These are phyloP conservation scores for Eristalis intricaria DNA, from an alignment of 2,888 invertebrate species.

Conservation along the genomic window DNA sequence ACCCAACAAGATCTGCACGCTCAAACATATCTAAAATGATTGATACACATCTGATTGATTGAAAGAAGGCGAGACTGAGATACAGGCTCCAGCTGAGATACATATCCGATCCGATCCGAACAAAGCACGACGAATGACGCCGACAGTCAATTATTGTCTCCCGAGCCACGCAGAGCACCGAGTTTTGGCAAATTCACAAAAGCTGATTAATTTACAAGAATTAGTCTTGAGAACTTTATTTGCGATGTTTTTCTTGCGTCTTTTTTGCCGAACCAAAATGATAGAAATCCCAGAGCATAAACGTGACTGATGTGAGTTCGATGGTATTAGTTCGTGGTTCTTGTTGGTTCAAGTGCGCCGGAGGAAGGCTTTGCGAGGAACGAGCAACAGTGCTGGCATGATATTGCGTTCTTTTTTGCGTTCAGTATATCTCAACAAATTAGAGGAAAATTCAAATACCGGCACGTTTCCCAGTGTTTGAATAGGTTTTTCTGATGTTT, in stretches of 20 bases:
- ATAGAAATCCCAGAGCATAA: conserved; percentile 11
- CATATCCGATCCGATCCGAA: not conserved
- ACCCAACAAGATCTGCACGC: conserved; percentile 32
- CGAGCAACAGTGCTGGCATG: not conserved
- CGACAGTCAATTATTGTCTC: too few relatives aligned
- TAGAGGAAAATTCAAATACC: not conserved
- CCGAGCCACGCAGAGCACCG: too few relatives aligned
- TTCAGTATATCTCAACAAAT: not conserved
- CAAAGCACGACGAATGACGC: not conserved
- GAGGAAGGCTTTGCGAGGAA: not conserved
- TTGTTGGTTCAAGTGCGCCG: not conserved
- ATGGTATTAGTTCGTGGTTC: conserved; percentile 9
- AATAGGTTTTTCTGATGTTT: not conserved
- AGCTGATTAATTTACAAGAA: conserved; percentile 23
- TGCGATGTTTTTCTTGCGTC: not conserved
- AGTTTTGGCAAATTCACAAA: not conserved
- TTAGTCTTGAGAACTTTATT: conserved; percentile 8
- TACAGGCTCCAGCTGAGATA: not conserved
- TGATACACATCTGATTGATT: conserved; percentile 43
- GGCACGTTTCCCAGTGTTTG: not conserved
- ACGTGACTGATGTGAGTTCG: conserved; percentile 25
- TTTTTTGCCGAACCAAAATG: not conserved
- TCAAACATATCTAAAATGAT: not conserved
- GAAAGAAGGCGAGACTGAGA: not conserved
- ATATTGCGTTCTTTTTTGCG: not conserved